phyloP scores from a whole-genome alignment of 2,888 invertebrate species.

The Eurois occulta region DNA sequence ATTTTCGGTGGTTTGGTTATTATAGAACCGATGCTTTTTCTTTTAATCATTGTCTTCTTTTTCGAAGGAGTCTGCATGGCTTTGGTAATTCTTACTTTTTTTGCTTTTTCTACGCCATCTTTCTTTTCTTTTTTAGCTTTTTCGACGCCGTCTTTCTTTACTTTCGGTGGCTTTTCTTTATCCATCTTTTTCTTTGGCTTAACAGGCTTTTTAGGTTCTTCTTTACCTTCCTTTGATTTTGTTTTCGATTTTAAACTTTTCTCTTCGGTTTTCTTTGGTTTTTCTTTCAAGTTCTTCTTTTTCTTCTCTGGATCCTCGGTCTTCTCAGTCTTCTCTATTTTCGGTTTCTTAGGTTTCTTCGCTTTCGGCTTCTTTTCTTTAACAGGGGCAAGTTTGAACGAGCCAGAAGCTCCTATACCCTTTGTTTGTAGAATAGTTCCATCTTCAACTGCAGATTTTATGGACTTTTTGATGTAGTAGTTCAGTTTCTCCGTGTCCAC shows the following conservation, averaged over 20 bases:
- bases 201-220: conserved; percentile 47
- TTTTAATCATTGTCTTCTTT: conserved; percentile 74
- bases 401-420: conserved; percentile 83
- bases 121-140: conserved; percentile 58
- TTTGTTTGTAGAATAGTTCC: conserved; percentile 81
- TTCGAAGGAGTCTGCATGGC: conserved; percentile 73
- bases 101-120: conserved; percentile 41
- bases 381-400: conserved; percentile 78
- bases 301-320: conserved; percentile 60
- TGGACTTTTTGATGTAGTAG: conserved; percentile 79
- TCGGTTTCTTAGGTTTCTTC: conserved; percentile 61
- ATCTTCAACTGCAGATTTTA: conserved; percentile 80
- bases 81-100: conserved; percentile 60
- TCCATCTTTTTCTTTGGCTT: conserved; percentile 52
- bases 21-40: conserved; percentile 84
- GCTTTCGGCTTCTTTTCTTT: conserved; percentile 72
- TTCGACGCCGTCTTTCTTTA: conserved; percentile 54
- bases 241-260: conserved; percentile 44
- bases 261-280: conserved; percentile 60
- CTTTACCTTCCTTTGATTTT: conserved; percentile 42
- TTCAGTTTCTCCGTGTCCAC: conserved; percentile 79
- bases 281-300: conserved; percentile 54
- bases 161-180: conserved; percentile 41
- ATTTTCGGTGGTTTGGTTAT: conserved; percentile 86
- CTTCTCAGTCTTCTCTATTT: conserved; percentile 60